Percentiles rank a stretch among this genome's conserved stretches.
Conservation (phyloP, 2,888 invertebrate genomes). For the Cheiracanthium punctorium region DNA sequence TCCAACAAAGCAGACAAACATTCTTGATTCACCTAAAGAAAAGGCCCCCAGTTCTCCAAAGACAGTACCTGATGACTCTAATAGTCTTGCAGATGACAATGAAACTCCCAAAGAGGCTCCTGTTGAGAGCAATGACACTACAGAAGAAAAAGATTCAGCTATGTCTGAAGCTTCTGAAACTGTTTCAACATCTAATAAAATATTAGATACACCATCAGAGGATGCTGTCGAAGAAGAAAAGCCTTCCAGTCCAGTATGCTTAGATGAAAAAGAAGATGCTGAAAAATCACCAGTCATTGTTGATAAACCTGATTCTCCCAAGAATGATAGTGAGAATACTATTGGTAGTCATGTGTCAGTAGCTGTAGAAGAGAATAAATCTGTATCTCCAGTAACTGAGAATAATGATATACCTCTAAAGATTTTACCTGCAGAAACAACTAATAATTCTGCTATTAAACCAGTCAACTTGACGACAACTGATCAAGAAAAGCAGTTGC, state of each 20-base stretch:
- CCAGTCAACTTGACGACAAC: neutral
- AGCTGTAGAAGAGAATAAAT: neutral
- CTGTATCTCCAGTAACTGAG: neutral
- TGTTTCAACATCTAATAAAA: neutral
- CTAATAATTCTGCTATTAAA: neutral
- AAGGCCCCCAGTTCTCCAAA: neutral
- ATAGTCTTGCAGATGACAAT: neutral
- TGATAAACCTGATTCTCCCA: neutral
- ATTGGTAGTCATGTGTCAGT: neutral
- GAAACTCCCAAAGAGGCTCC: neutral
- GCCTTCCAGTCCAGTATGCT: neutral
- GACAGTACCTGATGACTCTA: neutral
- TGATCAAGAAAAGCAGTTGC: constrained; percentile 42
- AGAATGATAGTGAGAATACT: neutral
- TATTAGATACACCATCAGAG: neutral
- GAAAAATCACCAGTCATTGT: neutral
- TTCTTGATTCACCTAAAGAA: neutral
- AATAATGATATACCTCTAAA: neutral
- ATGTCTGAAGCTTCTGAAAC: neutral
- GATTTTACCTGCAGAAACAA: neutral
- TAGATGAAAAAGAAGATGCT: neutral
- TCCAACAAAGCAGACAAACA: neutral
- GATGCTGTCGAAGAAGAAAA: no score
- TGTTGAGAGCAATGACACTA: neutral
- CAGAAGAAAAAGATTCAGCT: neutral